Evolutionary conservation across 2,797 vertebrate species (phyloP), one percentile per base, ranked within the genome.

Genomic region (Coracias cyanogaster): DNA sequence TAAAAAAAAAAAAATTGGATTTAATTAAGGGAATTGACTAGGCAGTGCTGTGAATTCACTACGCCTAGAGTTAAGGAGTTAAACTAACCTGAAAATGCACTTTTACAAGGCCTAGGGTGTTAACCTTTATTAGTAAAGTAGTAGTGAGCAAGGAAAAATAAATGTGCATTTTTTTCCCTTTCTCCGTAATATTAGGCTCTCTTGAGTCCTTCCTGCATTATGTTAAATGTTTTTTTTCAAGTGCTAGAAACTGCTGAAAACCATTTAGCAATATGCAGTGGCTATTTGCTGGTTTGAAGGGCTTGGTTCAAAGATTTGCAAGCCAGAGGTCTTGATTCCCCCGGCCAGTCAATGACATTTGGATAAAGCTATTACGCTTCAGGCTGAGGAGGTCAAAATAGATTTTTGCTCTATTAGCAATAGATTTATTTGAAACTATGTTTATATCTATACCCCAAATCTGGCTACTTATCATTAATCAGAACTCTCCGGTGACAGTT

Each of bases 21-120:
- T 96, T 93, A 95, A 95, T 95, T 94, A 97, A 91, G 22, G 61
- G 57, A 94, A 85, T 86, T 96, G 89, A 92, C 61, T 81, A 89
- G 81, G 57, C 45, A 67, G 33, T 33, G 54, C 49, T 93, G 71
- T 94, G 80, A 62, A 90, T 95, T 96, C 95, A 96, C 28, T 21
- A 28, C 64, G 39, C 28, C 35, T 54, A 43, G 29, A 80, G 25
- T 82, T 61, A 77, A 92, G 74, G 57, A 80, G 49, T 67, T 49
- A 91, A 86, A 60, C 89, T 86, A 96, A 96, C 82, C 89, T 43
- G 85, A 85, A 96, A 96, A 91, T 33, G 21, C 61, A 69, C 39
- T 93, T 91, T 96, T 72, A 45, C 21, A 71, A 84, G 66, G 35
- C 4, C 33, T 74, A 48, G 9, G 2, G 5, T 84, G 25, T 33